phyloP scores from a whole-genome alignment of 2,113 vertebrate genomes.

The Catharus fuscescens region DNA sequence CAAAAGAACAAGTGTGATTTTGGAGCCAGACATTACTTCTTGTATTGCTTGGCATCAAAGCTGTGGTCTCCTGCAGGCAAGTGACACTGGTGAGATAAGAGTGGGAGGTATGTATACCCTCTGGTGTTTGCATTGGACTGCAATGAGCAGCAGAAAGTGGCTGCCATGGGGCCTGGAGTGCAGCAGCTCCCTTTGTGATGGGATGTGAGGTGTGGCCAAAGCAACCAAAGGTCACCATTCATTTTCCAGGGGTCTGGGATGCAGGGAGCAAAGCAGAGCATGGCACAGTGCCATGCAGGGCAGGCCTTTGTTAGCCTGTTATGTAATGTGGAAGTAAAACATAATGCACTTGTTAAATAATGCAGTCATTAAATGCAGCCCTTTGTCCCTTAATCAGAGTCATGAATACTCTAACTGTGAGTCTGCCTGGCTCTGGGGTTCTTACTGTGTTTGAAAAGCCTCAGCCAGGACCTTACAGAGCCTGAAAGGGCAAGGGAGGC shows the following conservation, averaged over 20 bases:
- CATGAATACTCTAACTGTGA: constrained; percentile 54
- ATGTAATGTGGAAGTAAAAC: constrained; percentile 50
- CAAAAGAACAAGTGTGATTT: not conserved
- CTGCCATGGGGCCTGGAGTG: not conserved
- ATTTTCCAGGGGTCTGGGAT: not conserved
- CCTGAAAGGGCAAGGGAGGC: not conserved
- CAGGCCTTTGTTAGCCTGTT: constrained; percentile 34
- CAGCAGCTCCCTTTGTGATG: not conserved
- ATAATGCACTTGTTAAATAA: constrained; percentile 43
- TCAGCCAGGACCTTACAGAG: not conserved
- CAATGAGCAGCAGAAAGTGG: not conserved
- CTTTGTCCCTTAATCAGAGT: constrained; percentile 55
- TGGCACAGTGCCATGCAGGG: not conserved
- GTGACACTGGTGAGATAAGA: not conserved
- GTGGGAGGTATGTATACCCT: not conserved
- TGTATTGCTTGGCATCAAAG: not conserved
- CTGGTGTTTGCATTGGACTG: not conserved
- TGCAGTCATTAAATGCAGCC: constrained; percentile 33
- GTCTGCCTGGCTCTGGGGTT: not conserved
- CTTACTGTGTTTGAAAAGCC: not conserved
- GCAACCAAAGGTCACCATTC: not conserved
- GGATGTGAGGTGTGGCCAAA: constrained; percentile 38
- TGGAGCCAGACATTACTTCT: not conserved
- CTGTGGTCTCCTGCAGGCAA: not conserved
- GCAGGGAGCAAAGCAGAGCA: not conserved